phyloP scores from a whole-genome alignment of 1,140 invertebrate genomes.

The Helicorthomorpha holstii region DNA sequence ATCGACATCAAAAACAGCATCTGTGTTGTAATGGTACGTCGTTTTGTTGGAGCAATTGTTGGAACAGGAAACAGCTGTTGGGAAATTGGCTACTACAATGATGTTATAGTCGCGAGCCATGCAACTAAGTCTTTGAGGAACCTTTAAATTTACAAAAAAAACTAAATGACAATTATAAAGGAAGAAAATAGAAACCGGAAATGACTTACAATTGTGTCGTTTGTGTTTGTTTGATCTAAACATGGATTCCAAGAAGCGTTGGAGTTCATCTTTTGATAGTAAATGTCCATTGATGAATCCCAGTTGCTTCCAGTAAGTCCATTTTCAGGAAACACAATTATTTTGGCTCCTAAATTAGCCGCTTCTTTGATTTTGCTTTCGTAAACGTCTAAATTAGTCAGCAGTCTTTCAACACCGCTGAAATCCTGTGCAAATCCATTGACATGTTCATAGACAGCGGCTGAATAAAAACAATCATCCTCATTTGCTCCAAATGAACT shows the following conservation, averaged over 20 bases:
- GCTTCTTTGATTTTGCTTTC: too few relatives aligned
- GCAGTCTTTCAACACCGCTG: too few relatives aligned
- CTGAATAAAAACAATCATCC: too few relatives aligned
- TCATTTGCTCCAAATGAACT: too few relatives aligned
- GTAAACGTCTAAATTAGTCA: too few relatives aligned
- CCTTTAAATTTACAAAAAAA: conserved; percentile 18
- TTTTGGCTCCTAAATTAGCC: conserved; percentile 42
- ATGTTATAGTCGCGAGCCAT: conserved; percentile 31
- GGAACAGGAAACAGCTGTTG: conserved; percentile 39
- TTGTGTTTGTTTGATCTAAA: not conserved
- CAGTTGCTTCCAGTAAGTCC: not conserved
- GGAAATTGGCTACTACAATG: conserved; percentile 53
- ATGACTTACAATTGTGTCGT: not conserved
- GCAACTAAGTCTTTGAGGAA: conserved; percentile 33
- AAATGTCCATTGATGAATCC: not conserved
- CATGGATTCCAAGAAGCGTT: not conserved
- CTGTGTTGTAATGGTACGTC: conserved; percentile 46
- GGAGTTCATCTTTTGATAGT: not conserved
- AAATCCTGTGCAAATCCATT: too few relatives aligned
- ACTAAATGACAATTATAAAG: conserved; percentile 3
- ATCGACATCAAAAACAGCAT: conserved; percentile 48
- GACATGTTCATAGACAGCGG: too few relatives aligned
- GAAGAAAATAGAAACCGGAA: not conserved
- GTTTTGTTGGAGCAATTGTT: conserved; percentile 24
- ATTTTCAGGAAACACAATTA: conserved; percentile 1